phyloP scores from a whole-genome alignment of 1,140 invertebrate species.

The Pinna nobilis region DNA sequence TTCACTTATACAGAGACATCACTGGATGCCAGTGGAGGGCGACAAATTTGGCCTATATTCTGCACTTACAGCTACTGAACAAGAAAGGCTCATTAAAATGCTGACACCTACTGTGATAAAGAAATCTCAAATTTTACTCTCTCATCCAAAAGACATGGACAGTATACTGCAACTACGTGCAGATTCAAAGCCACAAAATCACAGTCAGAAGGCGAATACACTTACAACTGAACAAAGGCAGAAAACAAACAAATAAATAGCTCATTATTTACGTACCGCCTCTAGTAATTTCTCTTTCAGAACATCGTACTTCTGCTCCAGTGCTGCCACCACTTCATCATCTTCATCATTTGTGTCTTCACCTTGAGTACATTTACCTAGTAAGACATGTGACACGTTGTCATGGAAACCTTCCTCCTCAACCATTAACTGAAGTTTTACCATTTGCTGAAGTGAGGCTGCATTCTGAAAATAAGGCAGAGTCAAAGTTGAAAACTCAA shows the following conservation, averaged over 20 bases:
- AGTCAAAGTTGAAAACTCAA: not conserved
- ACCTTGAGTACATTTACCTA: slow-evolving; percentile 41
- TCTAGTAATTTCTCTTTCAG: slow-evolving; percentile 67
- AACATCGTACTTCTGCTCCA: slow-evolving; percentile 70
- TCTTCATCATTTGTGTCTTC: slow-evolving; percentile 34
- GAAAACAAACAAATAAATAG: not conserved
- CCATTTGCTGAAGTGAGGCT: slow-evolving; percentile 49
- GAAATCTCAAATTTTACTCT: no score
- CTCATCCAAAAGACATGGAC: not conserved
- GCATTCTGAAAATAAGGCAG: slow-evolving; percentile 38
- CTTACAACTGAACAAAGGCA: no score
- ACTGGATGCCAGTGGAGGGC: no score
- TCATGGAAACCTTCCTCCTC: slow-evolving; percentile 54
- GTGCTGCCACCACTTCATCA: slow-evolving; percentile 55
- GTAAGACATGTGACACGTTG: slow-evolving; percentile 61
- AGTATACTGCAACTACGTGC: not conserved
- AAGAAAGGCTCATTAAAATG: no score
- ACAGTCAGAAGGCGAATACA: no score
- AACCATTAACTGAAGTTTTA: slow-evolving; percentile 38
- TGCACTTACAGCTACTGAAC: no score
- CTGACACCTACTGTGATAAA: no score
- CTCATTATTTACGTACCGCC: slow-evolving; percentile 55
- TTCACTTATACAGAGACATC: no score
- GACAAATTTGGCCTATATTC: no score
- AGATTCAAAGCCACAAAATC: no score